Base-by-base conservation (phyloP, 2,113 vertebrate genomes). In the Corythornis cristatus region DNA sequence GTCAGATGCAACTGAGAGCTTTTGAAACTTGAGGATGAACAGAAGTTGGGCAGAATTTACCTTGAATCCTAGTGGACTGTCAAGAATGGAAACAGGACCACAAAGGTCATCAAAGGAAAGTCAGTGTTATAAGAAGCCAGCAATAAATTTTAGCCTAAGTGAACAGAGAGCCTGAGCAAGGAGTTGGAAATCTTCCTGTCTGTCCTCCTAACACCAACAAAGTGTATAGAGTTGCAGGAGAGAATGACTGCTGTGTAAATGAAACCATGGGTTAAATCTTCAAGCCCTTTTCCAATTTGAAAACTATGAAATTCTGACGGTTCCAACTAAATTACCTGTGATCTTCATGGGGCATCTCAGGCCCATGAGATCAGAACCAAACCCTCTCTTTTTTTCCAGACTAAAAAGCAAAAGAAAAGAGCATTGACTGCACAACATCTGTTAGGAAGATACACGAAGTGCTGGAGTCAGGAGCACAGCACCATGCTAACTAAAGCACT, bases 341-440 rank as follows among this genome's bases (percentile, higher is more conserved):
- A 35, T 9, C 22, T 40, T n/a, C 13, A 2, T 16, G 45, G 48
- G 19, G 29, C 48, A 17, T 12, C 75, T 56, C 57, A 65, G 8
- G 23, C 54, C 45, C 21, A 3, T 8, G 5, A 67, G 48, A 45
- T 57, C 26, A 42, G 53, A 57, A 20, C 20, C 35, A 15, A 64
- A 9, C 28, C 20, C 40, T 35, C 40, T 45, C 25, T 50, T 51
- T 45, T 54, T 60, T 20, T 2, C 25, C 71, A 0, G 33, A 9
- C 0, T 53, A 31, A n/a, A 53, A 5, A 26, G 25, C 2, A 5
- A 5, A 51, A 16, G 29, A 5, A 16, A 66, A 31, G 14, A 18
- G 0, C 16, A 28, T 15, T 3, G 6, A 0, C n/a, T 37, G 4
- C 6, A 11, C 46, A 21, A n/a, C 3, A 2, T 21, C 3, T 6